phyloP scores from a whole-genome alignment of 2,888 invertebrate species.

The Cotesia congregata region DNA sequence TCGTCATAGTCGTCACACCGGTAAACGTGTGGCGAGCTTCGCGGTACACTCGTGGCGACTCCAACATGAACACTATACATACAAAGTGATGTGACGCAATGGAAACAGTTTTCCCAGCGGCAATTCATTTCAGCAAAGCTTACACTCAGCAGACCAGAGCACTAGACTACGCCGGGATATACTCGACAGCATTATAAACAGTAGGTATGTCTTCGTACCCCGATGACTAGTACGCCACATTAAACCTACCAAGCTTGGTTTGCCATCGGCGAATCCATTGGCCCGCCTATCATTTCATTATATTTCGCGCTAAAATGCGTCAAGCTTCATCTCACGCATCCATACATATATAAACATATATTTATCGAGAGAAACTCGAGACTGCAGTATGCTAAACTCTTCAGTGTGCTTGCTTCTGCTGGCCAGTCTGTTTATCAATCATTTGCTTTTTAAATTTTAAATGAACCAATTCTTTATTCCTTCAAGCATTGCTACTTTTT shows the following conservation, averaged over 20 bases:
- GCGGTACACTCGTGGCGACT: slow-evolving; percentile 24
- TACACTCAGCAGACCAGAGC: neutral
- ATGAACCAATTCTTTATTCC: neutral
- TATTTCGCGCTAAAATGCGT: slow-evolving; percentile 20
- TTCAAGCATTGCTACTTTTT: neutral
- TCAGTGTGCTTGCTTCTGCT: neutral
- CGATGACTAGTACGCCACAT: slow-evolving; percentile 26
- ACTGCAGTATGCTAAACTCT: neutral
- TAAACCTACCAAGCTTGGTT: slow-evolving; percentile 34
- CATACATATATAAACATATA: neutral
- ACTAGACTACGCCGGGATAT: neutral
- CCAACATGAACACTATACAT: slow-evolving; percentile 19
- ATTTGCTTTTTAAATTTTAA: neutral
- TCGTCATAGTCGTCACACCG: slow-evolving; percentile 24
- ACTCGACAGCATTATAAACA: neutral
- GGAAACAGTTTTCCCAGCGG: slow-evolving; percentile 20
- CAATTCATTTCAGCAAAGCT: neutral
- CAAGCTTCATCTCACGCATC: neutral
- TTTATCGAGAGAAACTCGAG: neutral
- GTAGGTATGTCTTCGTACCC: neutral
- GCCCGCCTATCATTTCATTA: slow-evolving; percentile 34
- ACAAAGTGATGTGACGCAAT: neutral
- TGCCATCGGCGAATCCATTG: slow-evolving; percentile 31
- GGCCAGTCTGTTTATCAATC: neutral
- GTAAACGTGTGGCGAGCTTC: slow-evolving; percentile 31